phyloP scores from a whole-genome alignment of 2,888 invertebrate species.

The Ophion ventricosus region DNA sequence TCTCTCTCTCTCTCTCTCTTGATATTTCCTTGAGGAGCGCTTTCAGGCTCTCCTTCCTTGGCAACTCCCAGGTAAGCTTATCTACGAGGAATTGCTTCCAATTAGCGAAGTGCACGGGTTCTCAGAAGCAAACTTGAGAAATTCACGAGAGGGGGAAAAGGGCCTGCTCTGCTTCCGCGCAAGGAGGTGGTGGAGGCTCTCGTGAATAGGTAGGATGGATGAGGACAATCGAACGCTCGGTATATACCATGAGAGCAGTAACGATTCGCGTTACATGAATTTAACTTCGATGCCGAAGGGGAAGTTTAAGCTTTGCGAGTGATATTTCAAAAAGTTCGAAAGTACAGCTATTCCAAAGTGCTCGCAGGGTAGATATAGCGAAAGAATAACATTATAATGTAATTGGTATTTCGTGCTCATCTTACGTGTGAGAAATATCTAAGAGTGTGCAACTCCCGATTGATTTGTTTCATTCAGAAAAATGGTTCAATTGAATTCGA shows the following conservation, averaged over 20 bases:
- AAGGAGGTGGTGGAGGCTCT: conserved; percentile 22
- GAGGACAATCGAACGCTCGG: conserved; percentile 41
- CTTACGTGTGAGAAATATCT: background rate
- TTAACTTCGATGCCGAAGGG: conserved; percentile 16
- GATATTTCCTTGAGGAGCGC: conserved; percentile 24
- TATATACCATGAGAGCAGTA: background rate
- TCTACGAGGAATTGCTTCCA: conserved; percentile 62
- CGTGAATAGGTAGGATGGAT: conserved; percentile 47
- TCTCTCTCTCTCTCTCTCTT: background rate
- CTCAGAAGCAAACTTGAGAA: conserved; percentile 60
- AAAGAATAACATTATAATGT: background rate
- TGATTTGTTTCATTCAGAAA: background rate
- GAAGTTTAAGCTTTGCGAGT: conserved; percentile 26
- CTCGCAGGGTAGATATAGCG: background rate
- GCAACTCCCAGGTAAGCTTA: conserved; percentile 53
- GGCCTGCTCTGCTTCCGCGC: background rate
- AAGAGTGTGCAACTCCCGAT: background rate
- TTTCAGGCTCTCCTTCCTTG: conserved; percentile 37
- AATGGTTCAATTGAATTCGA: background rate
- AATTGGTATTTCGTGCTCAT: background rate
- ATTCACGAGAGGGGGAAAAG: conserved; percentile 33
- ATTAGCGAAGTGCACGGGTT: conserved; percentile 63
- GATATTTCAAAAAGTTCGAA: conserved; percentile 25
- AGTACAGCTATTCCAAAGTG: conserved; percentile 28
- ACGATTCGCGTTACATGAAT: conserved; percentile 32